phyloP scores from a whole-genome alignment of 2,113 vertebrate genomes.

The Atlantisia rogersi region DNA sequence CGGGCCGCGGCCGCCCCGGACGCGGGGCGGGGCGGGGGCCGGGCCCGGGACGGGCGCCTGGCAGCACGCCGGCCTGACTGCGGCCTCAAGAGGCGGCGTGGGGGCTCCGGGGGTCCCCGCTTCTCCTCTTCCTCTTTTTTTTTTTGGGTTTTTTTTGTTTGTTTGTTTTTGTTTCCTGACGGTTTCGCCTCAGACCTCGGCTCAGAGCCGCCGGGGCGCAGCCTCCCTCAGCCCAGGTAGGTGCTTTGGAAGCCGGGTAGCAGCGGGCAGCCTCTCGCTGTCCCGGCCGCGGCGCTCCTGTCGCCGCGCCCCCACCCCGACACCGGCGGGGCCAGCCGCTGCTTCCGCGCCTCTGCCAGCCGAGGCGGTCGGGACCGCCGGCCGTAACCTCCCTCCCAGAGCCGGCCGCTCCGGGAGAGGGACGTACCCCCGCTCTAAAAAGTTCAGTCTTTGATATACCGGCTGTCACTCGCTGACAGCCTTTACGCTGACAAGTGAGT shows the following conservation, averaged over 20 bases:
- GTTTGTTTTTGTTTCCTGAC: neutral
- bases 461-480: neutral
- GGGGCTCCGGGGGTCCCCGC: neutral
- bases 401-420: neutral
- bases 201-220: neutral
- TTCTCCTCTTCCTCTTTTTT: neutral
- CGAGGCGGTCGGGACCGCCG: neutral
- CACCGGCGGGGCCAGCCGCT: neutral
- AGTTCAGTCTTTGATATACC: neutral
- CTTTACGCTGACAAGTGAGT: neutral
- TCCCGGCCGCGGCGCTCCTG: neutral
- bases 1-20: neutral
- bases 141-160: too few species aligned
- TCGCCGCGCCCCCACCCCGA: neutral
- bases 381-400: neutral
- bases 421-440: rapidly evolving
- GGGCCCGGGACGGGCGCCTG: neutral
- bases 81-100: neutral
- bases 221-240: slow-evolving; percentile 28
- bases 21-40: neutral
- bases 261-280: neutral
- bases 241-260: neutral
- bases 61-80: neutral
- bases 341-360: neutral
- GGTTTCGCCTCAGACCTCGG: neutral